Conservation (phyloP, 2,113 vertebrate species). For the Colossoma macropomum region DNA sequence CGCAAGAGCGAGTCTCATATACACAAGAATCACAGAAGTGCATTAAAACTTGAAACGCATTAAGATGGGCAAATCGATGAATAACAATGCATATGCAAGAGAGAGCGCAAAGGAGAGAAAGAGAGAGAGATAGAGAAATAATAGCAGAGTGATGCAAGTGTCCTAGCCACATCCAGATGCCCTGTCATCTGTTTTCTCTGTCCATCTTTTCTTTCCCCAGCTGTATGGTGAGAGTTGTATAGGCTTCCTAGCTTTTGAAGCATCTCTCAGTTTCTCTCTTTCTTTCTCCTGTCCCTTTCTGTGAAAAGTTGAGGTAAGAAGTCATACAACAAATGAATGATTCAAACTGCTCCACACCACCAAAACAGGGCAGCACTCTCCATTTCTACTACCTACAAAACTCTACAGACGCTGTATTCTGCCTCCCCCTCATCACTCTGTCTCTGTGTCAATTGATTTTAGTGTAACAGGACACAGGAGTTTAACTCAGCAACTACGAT, state of each 20-base stretch:
- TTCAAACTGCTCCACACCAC: background rate
- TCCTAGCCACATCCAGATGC: slow-evolving; percentile 24
- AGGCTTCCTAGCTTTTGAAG: background rate
- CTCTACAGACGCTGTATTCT: slow-evolving; percentile 22
- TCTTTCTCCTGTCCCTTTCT: background rate
- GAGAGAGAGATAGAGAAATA: background rate
- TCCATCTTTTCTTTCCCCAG: background rate
- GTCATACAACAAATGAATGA: background rate
- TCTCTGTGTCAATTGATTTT: slow-evolving; percentile 50
- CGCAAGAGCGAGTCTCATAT: background rate
- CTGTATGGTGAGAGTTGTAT: background rate
- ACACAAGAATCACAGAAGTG: background rate
- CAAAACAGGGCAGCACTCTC: background rate
- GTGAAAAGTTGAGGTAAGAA: background rate
- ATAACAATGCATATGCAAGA: background rate
- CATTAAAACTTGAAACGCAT: background rate
- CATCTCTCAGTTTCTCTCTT: background rate
- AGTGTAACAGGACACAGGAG: slow-evolving; percentile 55
- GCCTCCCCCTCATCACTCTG: slow-evolving; percentile 25
- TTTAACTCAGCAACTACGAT: slow-evolving; percentile 41
- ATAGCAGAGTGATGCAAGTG: background rate
- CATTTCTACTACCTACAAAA: slow-evolving; percentile 29
- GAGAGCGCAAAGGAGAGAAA: background rate
- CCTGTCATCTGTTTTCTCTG: slow-evolving; percentile 4
- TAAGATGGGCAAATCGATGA: background rate